Evolutionary conservation across 2,888 invertebrate species (phyloP), one percentile per base, ranked within the genome.

Genomic region (Leistus spinibarbis): DNA sequence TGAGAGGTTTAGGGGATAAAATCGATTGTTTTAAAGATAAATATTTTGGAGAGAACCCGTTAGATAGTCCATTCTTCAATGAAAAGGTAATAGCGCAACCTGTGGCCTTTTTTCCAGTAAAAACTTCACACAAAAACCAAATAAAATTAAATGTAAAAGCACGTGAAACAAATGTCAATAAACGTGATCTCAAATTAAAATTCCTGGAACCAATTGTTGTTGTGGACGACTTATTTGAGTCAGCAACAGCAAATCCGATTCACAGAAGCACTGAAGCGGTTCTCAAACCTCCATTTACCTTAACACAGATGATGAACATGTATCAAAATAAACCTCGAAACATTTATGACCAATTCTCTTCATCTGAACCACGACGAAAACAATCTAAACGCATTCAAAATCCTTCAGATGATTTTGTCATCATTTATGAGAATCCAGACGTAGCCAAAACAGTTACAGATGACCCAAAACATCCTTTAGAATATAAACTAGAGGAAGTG

Each of bases 21-120:
- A 90, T 94, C 19, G 91, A 92, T 78, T 94, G 94, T 80, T 89
- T 92, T 24, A 93, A 92, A 83, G 86, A 87, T 0, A 92, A 92
- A 85, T 93, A 91, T 82, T 94, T 94, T 82, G 94, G 93, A 0
- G 87, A 88, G 76, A 89, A 93, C 83, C 94, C 94, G 0, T 84
- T 94, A 71, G 93, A 93, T 79, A 93, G 90, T 85, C 93, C 93
- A 0, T 87, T 94, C 78, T 94, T 94, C 79, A 84, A 86, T 76
- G 90, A 91, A 85, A 87, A 88, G 57, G 80, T 84, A 7, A 87
- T 90, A 77, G 83, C 84, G 10, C 84, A 85, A 22, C 89, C 90
- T 0, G 86, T 87, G 80, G 87, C 88, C 53, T 82, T 87, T 73
- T 82, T 83, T 71, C 65, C 53, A 9, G 17, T 24, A 16, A 64